Evolutionary conservation across 2,113 vertebrate species (phyloP).

Genomic region (Sinocyclocheilus anshuiensis): DNA sequence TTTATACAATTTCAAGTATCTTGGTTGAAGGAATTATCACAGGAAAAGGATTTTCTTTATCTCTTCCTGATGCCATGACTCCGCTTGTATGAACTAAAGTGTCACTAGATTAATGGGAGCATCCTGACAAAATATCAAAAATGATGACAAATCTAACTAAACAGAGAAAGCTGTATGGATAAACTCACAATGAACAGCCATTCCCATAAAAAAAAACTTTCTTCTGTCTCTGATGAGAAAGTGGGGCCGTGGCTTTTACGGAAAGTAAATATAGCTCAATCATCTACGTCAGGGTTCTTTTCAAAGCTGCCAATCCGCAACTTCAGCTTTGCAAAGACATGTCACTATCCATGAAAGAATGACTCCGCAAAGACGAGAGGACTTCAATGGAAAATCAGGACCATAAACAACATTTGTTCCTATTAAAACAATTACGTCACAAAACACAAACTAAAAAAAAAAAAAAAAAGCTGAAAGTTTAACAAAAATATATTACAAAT

Average conservation of each 20-base stretch:
- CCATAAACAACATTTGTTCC: background rate
- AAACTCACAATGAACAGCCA: background rate
- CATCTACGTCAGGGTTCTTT: background rate
- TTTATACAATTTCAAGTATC: background rate
- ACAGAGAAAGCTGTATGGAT: background rate
- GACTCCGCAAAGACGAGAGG: background rate
- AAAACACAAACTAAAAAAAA: too few species aligned
- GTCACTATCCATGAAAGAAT: too few species aligned
- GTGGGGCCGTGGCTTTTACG: background rate
- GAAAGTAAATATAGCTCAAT: background rate
- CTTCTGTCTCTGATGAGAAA: background rate
- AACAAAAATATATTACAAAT: background rate
- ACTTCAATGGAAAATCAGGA: background rate
- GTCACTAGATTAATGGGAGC: background rate
- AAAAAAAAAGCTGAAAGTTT: too few species aligned
- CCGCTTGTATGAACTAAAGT: background rate
- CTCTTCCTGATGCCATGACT: background rate
- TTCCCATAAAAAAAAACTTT: background rate
- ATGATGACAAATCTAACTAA: background rate
- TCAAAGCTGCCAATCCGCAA: background rate
- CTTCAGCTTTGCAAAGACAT: background rate
- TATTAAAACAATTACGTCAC: too few species aligned
- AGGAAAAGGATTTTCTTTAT: background rate
- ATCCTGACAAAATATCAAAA: background rate
- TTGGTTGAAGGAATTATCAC: background rate